Evolutionary conservation across 2,113 vertebrate species (phyloP), one percentile per base, ranked within the genome.

Genomic region (Mirza zaza): DNA sequence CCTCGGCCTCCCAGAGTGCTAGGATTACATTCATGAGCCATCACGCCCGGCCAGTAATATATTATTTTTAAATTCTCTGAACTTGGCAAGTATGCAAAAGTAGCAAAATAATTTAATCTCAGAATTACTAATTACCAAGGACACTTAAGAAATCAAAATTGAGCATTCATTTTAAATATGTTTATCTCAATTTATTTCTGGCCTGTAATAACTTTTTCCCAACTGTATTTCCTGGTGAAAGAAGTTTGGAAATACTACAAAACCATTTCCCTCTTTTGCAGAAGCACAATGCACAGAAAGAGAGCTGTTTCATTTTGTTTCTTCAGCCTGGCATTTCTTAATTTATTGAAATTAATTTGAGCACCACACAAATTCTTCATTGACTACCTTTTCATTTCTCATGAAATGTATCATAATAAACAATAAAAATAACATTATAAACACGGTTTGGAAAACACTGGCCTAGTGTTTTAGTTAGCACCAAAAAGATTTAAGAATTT

Each of bases 21-120:
- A 11, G 48, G 48, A 48, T 48, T 48, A 48, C 48, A 12, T 8
- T 8, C 10, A 2, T 48, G 10, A 48, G 48, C 48, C 48, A 48
- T 11, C 10, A 48, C 10, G 10, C 48, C 48, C 48, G 10, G 48
- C 48, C 48, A 87, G 59, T 68, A 86, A 92, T 71, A 20, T 48
- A 89, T 96, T 96, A 95, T 93, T 77, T 93, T 91, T 85, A n/a
- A 79, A 27, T 87, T 87, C 9, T 81, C 83, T 95, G 32, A 96
- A 94, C 70, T 97, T 96, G 90, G 52, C 73, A 98, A 96, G 32
- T 45, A 95, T 18, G 70, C 89, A 94, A 97, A 89, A 65, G 8
- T 93, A 82, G 67, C 15, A 92, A 94, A 96, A 88, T 95, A 97
- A 95, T 95, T 87, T 95, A 97, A 48, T 23, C 25, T 90, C 25